Base-by-base conservation (phyloP, 1,140 invertebrate genomes). In the Aphidius ervi region DNA sequence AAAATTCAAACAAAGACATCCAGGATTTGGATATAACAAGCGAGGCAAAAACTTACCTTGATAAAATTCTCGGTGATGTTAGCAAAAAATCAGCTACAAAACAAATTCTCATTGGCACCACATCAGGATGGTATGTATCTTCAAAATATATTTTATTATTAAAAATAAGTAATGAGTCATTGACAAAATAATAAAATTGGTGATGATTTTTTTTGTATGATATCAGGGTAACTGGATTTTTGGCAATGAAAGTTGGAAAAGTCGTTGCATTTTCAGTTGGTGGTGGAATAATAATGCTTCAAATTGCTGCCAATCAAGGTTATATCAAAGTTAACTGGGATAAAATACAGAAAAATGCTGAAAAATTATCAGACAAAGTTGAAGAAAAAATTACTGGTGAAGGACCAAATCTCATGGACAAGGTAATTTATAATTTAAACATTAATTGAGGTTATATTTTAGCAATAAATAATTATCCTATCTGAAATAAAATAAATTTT, bases 271-370 rank as follows among this genome's bases (percentile, higher is more conserved):
- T 93, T 58, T 90, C 92, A 8, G 76, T 96, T 63, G 95, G 94
- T 62, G 90, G 93, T 59, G 89, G 92, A 63, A 88, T 97, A 43
- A 89, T 97, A 66, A 81, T 96, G 67, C 73, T 97, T 57, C 92
- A 97, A 82, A 84, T 97, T 67, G 94, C 94, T 3, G 88, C 91
- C 63, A 90, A 95, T 71, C 88, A 94, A 72, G 94, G 93, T n/a
- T 95, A 95, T 66, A 89, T 97, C 50, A 91, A 92, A 69, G 85
- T 93, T 57, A 91, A 97, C 77, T 96, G 94, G 94, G 88, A 88
- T 60, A 89, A 91, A 80, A 82, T 97, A 20, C 87, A 90, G 62
- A 88, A 84, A 65, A 89, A 90, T 70, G 84, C 92, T 5, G 91
- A 94, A 65, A 91, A 90, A 74, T 85, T 92, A 9, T 83, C 86